Conservation (phyloP, 2,888 invertebrate genomes). For the Dexiosoma caninum region DNA sequence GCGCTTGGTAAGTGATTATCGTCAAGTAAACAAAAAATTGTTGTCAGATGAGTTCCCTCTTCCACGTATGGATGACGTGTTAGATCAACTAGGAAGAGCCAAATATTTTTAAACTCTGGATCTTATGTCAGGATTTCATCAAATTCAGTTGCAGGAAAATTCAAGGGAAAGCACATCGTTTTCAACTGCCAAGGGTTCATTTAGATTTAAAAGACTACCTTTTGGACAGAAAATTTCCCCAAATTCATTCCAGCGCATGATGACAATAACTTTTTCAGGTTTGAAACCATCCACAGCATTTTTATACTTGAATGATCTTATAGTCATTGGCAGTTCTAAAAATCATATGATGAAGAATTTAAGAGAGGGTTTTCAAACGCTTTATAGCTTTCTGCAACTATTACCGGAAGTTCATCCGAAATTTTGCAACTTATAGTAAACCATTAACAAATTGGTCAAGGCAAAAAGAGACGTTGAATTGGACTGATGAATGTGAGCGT, state of each 20-base stretch:
- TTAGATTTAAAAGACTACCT: background rate
- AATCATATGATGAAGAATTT: background rate
- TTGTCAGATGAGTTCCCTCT: background rate
- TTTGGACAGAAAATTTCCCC: background rate
- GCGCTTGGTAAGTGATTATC: background rate
- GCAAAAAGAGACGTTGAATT: background rate
- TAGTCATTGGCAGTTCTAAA: background rate
- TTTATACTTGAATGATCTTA: conserved; percentile 11
- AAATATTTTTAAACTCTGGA: conserved; percentile 4
- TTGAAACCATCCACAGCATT: background rate
- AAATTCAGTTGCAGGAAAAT: background rate
- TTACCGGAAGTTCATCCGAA: background rate
- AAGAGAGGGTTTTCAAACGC: background rate
- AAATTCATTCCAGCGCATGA: conserved; percentile 3
- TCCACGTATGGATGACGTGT: conserved; percentile 4
- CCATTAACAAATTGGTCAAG: background rate
- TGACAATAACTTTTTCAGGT: background rate
- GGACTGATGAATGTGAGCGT: conserved; percentile 30
- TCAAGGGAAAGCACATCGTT: background rate
- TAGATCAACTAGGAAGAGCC: background rate
- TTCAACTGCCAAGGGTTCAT: background rate
- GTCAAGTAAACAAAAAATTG: background rate
- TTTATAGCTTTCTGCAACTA: background rate
- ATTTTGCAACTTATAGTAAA: background rate
- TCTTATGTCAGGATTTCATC: background rate